A percentile compares a stretch with the other conserved stretches of the same genome.
Conservation (phyloP, 2,113 vertebrate genomes). For the Saccopteryx leptura region DNA sequence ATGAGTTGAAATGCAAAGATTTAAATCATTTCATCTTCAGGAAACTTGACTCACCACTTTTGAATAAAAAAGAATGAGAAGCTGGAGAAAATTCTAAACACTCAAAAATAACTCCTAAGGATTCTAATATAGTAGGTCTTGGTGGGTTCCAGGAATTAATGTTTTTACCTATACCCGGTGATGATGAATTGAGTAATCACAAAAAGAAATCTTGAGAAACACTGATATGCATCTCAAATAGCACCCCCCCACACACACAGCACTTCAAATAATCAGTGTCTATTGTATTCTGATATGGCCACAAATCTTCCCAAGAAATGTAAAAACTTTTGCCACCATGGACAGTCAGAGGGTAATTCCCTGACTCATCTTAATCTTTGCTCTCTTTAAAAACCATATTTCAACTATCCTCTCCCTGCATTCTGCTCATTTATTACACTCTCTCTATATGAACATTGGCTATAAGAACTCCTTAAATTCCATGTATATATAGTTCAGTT, state of each 20-base stretch:
- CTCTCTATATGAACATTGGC: not conserved
- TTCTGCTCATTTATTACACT: slow-evolving; percentile 37
- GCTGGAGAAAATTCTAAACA: not conserved
- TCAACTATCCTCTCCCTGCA: slow-evolving; percentile 8
- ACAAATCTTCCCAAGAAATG: not conserved
- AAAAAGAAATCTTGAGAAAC: not conserved
- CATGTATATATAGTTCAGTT: not conserved
- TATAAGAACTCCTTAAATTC: not conserved
- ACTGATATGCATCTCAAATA: not conserved
- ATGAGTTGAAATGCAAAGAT: not conserved
- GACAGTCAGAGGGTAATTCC: not conserved
- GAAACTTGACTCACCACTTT: not conserved
- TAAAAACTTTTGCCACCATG: not conserved
- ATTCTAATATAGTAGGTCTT: not conserved
- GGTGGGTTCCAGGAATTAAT: not conserved
- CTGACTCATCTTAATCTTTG: not conserved
- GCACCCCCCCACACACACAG: not conserved
- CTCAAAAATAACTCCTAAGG: not conserved
- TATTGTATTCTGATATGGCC: not conserved
- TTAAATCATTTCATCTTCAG: not conserved
- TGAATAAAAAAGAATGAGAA: not conserved
- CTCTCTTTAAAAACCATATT: slow-evolving; percentile 13
- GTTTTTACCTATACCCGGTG: not conserved
- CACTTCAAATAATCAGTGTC: not conserved
- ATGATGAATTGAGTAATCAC: not conserved